Percentiles rank a stretch among this genome's conserved stretches.
Conservation (phyloP, 1,140 invertebrate genomes). For the Rhysida immarginata region DNA sequence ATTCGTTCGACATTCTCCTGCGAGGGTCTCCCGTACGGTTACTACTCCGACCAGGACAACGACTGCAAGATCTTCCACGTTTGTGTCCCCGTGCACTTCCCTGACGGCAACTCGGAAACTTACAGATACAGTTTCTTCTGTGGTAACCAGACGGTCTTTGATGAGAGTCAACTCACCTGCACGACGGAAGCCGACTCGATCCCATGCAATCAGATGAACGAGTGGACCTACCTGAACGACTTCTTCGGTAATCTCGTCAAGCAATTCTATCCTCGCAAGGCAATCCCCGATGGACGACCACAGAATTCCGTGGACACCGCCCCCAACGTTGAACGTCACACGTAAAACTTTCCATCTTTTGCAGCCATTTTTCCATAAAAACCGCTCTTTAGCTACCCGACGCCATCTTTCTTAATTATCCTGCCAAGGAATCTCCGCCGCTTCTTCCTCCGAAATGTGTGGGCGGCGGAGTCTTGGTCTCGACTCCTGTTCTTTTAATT, state of each 20-base stretch:
- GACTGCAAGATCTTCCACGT: slow-evolving; percentile 29
- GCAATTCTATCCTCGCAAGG: background rate
- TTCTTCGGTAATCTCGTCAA: background rate
- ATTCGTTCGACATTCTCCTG: slow-evolving; percentile 23
- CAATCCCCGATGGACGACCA: slow-evolving; percentile 1
- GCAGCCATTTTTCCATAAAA: too few species aligned
- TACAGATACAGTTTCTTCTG: slow-evolving; percentile 20
- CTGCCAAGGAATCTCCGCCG: too few species aligned
- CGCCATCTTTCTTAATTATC: too few species aligned
- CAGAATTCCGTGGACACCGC: background rate
- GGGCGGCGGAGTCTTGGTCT: too few species aligned
- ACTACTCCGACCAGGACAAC: slow-evolving; percentile 29
- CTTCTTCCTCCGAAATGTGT: too few species aligned
- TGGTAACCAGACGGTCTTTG: slow-evolving; percentile 26
- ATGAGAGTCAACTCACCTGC: slow-evolving; percentile 25
- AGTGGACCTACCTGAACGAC: slow-evolving; percentile 12
- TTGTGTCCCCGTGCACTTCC: slow-evolving; percentile 20
- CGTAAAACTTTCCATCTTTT: too few species aligned
- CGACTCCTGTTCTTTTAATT: too few species aligned
- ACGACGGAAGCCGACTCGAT: slow-evolving; percentile 21
- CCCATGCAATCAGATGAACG: slow-evolving; percentile 21
- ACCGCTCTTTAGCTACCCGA: too few species aligned
- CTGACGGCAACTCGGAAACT: slow-evolving; percentile 13
- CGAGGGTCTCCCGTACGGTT: slow-evolving; percentile 23
- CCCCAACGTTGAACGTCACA: too few species aligned